Conservation (phyloP, 2,113 vertebrate genomes). For the Cephalopterus ornatus region DNA sequence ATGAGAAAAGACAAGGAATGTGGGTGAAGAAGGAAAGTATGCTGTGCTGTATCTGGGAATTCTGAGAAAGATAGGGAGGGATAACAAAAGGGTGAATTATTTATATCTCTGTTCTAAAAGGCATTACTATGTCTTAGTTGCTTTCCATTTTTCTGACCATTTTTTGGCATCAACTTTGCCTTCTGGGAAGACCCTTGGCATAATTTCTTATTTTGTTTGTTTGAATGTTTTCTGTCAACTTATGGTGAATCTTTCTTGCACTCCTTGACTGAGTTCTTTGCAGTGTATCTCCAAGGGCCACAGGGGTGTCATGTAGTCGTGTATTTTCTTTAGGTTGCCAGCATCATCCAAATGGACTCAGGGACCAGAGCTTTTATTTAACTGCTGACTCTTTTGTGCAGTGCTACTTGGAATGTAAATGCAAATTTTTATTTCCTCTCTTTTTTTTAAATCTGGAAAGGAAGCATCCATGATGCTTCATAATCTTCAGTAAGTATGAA, state of each 20-base stretch:
- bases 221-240: conserved; percentile 1
- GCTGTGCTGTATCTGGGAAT: not conserved
- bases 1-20: not conserved
- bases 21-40: not conserved
- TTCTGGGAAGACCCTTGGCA: not conserved
- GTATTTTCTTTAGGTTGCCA: not conserved
- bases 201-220: not conserved
- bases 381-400: not conserved
- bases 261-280: not conserved
- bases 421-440: not conserved
- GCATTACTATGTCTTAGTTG: not conserved
- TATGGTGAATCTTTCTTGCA: not conserved
- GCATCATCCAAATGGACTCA: not conserved
- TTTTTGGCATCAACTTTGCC: not conserved
- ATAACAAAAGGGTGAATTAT: not conserved
- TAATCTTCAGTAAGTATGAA: not conserved
- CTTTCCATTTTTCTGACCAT: not conserved
- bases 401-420: not conserved
- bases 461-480: not conserved
- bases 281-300: not conserved
- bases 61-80: not conserved
- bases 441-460: not conserved
- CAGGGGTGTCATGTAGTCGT: not conserved
- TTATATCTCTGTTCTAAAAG: not conserved
- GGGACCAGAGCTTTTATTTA: not conserved